A percentile compares a stretch with the other conserved stretches of the same genome.
phyloP scores from a whole-genome alignment of 2,888 invertebrate genomes.

The Sclerodermus sp. region DNA sequence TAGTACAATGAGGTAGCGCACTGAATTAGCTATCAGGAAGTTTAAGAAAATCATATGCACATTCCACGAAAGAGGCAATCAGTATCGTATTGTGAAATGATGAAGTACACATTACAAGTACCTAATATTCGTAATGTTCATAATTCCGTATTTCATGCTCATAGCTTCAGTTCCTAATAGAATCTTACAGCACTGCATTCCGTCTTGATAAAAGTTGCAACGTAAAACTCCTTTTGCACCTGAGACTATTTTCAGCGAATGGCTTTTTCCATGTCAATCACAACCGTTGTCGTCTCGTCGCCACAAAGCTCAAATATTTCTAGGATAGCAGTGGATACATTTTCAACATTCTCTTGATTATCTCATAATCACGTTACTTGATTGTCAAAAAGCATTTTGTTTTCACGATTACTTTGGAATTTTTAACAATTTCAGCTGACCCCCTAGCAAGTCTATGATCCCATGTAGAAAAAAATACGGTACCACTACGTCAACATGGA shows the following conservation, averaged over 20 bases:
- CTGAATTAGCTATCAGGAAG: constrained; percentile 21
- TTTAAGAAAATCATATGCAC: constrained; percentile 20
- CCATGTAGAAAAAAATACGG: constrained; percentile 48
- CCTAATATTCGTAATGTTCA: constrained; percentile 25
- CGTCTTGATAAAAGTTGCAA: constrained; percentile 23
- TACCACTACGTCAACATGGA: constrained; percentile 26
- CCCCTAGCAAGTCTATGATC: constrained; percentile 45
- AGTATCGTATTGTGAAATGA: background rate
- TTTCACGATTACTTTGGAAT: constrained; percentile 45
- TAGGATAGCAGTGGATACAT: constrained; percentile 23
- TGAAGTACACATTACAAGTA: constrained; percentile 21
- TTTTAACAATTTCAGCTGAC: constrained; percentile 44
- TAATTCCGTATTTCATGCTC: constrained; percentile 4
- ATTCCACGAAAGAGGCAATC: constrained; percentile 9
- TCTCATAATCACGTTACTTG: constrained; percentile 33
- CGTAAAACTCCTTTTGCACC: constrained; percentile 31
- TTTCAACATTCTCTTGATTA: too few species aligned
- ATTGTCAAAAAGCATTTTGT: constrained; percentile 47
- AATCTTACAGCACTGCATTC: constrained; percentile 22
- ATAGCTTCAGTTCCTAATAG: too few species aligned
- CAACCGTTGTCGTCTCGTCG: constrained; percentile 12
- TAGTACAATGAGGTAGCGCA: constrained; percentile 39
- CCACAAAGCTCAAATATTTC: constrained; percentile 28
- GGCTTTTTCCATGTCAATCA: constrained; percentile 22
- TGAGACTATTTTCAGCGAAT: constrained; percentile 30